Percentiles rank a stretch among this genome's conserved stretches.
Conservation (phyloP, 2,888 invertebrate genomes). For the Agonum fuliginosum region DNA sequence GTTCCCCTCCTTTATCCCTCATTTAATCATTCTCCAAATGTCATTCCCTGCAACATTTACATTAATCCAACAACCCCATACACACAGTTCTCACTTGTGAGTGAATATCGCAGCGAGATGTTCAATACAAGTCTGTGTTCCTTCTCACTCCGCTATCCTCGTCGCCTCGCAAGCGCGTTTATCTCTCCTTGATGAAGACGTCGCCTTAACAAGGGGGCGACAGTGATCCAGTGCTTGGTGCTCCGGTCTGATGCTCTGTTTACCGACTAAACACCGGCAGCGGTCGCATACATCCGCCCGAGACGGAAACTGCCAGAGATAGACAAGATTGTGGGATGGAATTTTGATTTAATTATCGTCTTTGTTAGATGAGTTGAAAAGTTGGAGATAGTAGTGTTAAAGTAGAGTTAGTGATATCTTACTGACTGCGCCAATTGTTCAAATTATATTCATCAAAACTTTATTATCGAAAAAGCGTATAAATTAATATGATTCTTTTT, state of each 20-base stretch:
- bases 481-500: no score
- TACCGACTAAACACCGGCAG: slow-evolving; percentile 30
- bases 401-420: no score
- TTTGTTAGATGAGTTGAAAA: no score
- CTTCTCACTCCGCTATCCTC: no score
- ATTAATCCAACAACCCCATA: slow-evolving; percentile 8
- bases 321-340: not conserved
- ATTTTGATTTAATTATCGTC: not conserved
- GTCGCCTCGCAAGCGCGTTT: slow-evolving; percentile 20
- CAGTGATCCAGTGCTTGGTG: slow-evolving; percentile 33
- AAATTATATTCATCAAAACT: no score
- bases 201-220: slow-evolving; percentile 37
- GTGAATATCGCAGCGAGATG: slow-evolving; percentile 1
- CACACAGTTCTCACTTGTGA: not conserved
- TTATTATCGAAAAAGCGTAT: no score
- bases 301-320: slow-evolving; percentile 1
- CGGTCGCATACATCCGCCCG: slow-evolving; percentile 7
- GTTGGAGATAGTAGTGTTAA: no score
- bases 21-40: slow-evolving; percentile 19
- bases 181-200: slow-evolving; percentile 33
- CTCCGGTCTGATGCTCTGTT: slow-evolving; percentile 25
- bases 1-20: no score
- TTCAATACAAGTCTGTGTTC: slow-evolving; percentile 20
- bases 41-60: slow-evolving; percentile 14
- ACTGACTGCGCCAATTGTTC: no score